phyloP scores from a whole-genome alignment of 2,113 vertebrate species.

The Pyxicephalus adspersus region DNA sequence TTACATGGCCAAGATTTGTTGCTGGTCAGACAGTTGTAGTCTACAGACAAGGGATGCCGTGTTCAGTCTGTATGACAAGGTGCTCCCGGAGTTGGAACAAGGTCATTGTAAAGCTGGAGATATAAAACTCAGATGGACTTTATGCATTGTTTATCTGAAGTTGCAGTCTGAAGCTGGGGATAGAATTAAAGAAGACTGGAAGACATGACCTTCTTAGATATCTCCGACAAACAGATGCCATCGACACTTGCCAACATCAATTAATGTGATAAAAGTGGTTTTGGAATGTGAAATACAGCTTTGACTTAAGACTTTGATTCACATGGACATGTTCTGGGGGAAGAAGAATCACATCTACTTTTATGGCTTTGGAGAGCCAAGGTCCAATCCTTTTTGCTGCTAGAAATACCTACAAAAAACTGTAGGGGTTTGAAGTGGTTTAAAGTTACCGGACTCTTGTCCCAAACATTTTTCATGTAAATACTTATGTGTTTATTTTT shows the following conservation, averaged over 20 bases:
- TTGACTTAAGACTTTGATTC: constrained; percentile 17
- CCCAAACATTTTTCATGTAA: constrained; percentile 52
- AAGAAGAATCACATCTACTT: constrained; percentile 11
- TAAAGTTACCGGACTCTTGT: constrained; percentile 46
- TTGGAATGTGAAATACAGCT: neutral
- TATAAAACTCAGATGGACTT: neutral
- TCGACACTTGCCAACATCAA: constrained; percentile 1
- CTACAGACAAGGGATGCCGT: constrained; percentile 21
- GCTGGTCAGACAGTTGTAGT: neutral
- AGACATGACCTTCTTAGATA: constrained; percentile 8
- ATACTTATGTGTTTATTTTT: constrained; percentile 54
- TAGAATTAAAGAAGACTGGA: neutral
- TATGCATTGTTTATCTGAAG: neutral
- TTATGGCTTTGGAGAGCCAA: constrained; percentile 39
- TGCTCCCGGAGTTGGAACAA: neutral
- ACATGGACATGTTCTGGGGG: constrained; percentile 4
- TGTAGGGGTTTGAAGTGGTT: constrained; percentile 48
- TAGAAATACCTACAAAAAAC: constrained; percentile 43
- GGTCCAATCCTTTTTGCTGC: constrained; percentile 49
- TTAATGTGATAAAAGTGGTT: constrained; percentile 19
- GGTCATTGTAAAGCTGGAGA: neutral
- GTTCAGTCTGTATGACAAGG: neutral
- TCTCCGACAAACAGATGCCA: constrained; percentile 14
- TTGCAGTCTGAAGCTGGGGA: neutral
- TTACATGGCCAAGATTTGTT: constrained; percentile 8